These are phyloP conservation scores for Xestia c-nigrum DNA, from an alignment of 2,888 invertebrate genomes.

Conservation along the genomic window DNA sequence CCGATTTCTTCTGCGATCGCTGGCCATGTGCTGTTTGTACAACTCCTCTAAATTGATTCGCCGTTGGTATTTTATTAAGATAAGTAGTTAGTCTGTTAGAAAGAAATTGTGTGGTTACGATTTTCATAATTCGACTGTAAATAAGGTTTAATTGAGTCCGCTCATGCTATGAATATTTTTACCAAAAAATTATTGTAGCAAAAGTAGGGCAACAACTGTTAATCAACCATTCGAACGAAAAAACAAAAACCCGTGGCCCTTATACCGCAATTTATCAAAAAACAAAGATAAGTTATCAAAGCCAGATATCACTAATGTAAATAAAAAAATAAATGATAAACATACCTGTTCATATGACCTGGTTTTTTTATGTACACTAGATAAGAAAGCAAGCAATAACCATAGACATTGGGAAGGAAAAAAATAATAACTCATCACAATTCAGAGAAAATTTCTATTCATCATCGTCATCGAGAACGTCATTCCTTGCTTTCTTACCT, in stretches of 20 bases:
- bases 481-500: conserved; percentile 88
- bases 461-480: conserved; percentile 71
- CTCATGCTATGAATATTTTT: not conserved
- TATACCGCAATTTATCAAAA: conserved; percentile 69
- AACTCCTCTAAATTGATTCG: not conserved
- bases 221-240: conserved; percentile 23
- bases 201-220: conserved; percentile 23
- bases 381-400: conserved; percentile 90
- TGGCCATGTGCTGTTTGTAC: not conserved
- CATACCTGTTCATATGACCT: conserved; percentile 84
- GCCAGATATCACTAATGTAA: conserved; percentile 76
- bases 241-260: conserved; percentile 43
- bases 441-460: conserved; percentile 90
- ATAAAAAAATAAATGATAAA: conserved; percentile 79
- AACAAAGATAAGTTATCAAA: conserved; percentile 68
- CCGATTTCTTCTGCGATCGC: not conserved
- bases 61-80: not conserved
- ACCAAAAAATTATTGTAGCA: not conserved
- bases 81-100: not conserved
- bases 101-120: no score
- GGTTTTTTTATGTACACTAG: conserved; percentile 82
- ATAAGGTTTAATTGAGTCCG: not conserved
- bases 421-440: conserved; percentile 83
- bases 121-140: not conserved
- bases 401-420: conserved; percentile 69